Base-by-base conservation (phyloP, 1,140 invertebrate genomes). In the Conopomorpha cramerella region DNA sequence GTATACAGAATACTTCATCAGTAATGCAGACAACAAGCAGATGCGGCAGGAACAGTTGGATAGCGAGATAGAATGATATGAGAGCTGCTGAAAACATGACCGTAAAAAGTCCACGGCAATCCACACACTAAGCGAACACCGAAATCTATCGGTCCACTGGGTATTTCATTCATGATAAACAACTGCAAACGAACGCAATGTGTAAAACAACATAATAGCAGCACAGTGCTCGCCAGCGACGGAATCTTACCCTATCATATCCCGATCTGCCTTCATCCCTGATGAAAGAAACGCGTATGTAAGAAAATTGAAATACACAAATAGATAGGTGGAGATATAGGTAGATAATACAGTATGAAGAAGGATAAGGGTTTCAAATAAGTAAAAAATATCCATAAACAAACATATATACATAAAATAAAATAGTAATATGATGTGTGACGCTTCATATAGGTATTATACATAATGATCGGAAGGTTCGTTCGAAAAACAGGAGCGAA, bases 221-320 rank as follows among this genome's bases (percentile, higher is more conserved):
- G n/a, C n/a, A n/a, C n/a, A n/a, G n/a, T n/a, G n/a, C n/a, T n/a
- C n/a, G n/a, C n/a, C n/a, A n/a, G n/a, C n/a, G n/a, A n/a, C n/a
- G n/a, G n/a, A n/a, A 23, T 70, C 72, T 71, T 77, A 71, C 68
- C 70, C 74, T 74, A 71, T 55, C 66, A 76, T 67, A 78, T 65
- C 70, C 70, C 52, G 58, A 68, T 55, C 68, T 72, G 64, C 72
- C 74, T 66, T 77, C 68, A 71, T 76, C 76, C 67, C 73, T 73
- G 67, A 77, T 77, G 61, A 77, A 72, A 68, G 62, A 73, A 71
- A 76, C 64, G 10, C 19, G 10, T 23, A 23, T 23, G 4, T 23
- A 23, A 23, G 19, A 23, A 23, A 23, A 23, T 10, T 23, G 10
- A 23, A 23, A 23, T 23, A 23, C 4, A 6, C 4, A 23, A 23